Evolutionary conservation across 2,888 invertebrate species (phyloP), one percentile per base, ranked within the genome.

Genomic region (Therioaphis trifolii): DNA sequence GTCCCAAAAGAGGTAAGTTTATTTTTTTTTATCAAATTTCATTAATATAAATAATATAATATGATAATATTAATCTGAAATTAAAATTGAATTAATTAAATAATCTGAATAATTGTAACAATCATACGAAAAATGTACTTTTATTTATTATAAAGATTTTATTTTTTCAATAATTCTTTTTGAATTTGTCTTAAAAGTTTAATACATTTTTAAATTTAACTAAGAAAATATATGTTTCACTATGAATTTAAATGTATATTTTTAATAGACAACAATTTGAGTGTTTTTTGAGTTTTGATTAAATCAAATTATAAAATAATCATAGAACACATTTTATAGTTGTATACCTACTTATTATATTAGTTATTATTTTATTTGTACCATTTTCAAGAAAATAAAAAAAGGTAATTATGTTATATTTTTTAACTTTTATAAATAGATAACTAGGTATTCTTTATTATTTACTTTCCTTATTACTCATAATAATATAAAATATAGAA

Each of bases 21-120:
- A 55, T 5, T 55, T n/a, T 55, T 55, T 21, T 55, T 55, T 55
- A 55, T 55, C 9, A 55, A 55, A 18, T 55, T n/a, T 4, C 15
- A 55, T 55, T n/a, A 55, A n/a, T 55, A 55, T 55, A n/a, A n/a
- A 55, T 55, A 55, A 55, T 55, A 43, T 43, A 7, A 55, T 55
- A 18, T 55, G 0, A 55, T 55, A 55, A 55, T n/a, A 55, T 55
- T 21, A 55, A 55, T 55, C n/a, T 21, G n/a, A 55, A 55, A 55
- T 18, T n/a, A n/a, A n/a, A n/a, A n/a, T n/a, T n/a, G n/a, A 55
- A 55, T 55, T 55, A 55, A n/a, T 55, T 55, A 55, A 55, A 18
- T 21, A n/a, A 21, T n/a, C n/a, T n/a, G n/a, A n/a, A n/a, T n/a
- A n/a, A n/a, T n/a, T n/a, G n/a, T n/a, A n/a, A n/a, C n/a, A n/a